Percentiles rank a stretch among this genome's conserved stretches.
phyloP scores from a whole-genome alignment of 2,113 vertebrate genomes.

The Platycercus adscitus region DNA sequence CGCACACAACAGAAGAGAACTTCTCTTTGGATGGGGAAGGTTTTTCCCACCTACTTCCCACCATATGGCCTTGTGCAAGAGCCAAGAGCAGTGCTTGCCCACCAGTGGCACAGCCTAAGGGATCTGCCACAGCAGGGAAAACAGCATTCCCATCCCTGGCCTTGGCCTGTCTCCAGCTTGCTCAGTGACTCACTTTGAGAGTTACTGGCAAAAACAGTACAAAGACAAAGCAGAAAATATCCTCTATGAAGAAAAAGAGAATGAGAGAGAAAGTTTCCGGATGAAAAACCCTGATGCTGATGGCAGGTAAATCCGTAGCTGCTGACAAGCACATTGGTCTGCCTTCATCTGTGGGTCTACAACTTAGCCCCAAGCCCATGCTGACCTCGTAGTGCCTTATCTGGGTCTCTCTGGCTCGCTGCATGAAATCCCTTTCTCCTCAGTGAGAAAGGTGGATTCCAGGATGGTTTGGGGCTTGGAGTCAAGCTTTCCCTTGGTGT shows the following conservation, averaged over 20 bases:
- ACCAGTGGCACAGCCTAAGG: neutral
- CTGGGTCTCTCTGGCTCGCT: neutral
- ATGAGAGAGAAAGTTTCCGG: neutral
- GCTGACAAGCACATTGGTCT: neutral
- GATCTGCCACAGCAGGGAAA: slow-evolving; percentile 5
- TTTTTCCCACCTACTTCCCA: neutral
- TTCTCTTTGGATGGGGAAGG: neutral
- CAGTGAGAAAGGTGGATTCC: neutral
- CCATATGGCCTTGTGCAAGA: neutral
- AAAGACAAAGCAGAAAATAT: neutral
- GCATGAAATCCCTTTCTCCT: neutral
- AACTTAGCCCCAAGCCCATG: neutral
- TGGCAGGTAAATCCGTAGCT: neutral
- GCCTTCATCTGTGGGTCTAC: neutral
- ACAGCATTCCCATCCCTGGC: neutral
- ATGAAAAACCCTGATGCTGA: neutral
- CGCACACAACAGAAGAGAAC: neutral
- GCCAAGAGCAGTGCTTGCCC: neutral
- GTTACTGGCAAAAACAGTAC: neutral
- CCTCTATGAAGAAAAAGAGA: neutral
- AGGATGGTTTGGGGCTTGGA: neutral
- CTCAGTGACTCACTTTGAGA: neutral
- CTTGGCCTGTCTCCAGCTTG: neutral
- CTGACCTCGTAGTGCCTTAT: neutral
- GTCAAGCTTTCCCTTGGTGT: neutral